Evolutionary conservation across 2,797 vertebrate species (phyloP).

Genomic region (Botia almorhae): DNA sequence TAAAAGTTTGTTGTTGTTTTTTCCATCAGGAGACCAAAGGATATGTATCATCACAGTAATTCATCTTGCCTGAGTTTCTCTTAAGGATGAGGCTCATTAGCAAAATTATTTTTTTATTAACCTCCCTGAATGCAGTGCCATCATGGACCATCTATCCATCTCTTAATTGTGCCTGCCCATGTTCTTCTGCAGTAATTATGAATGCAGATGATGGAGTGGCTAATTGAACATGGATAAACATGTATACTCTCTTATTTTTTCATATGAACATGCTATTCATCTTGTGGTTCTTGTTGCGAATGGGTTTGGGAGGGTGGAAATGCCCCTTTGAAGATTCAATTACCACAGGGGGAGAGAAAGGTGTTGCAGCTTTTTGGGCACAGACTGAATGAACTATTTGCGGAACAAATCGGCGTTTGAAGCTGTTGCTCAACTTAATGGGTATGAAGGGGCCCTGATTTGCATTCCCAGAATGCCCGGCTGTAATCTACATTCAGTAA

Average conservation of each 20-base stretch:
- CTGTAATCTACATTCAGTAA: conserved; percentile 54
- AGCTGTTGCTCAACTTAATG: conserved; percentile 80
- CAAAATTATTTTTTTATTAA: conserved; percentile 59
- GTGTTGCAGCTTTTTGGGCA: conserved; percentile 73
- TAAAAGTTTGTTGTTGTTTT: neutral
- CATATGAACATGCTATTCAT: conserved; percentile 79
- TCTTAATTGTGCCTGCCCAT: conserved; percentile 40
- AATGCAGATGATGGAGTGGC: conserved; percentile 70
- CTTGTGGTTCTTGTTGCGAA: conserved; percentile 62
- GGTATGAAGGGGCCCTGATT: conserved; percentile 76
- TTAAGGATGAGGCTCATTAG: conserved; percentile 61
- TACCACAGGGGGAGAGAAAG: conserved; percentile 76
- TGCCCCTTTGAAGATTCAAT: conserved; percentile 85
- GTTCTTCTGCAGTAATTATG: conserved; percentile 64
- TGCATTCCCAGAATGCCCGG: conserved; percentile 71
- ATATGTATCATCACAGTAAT: conserved; percentile 56
- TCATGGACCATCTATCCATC: conserved; percentile 56
- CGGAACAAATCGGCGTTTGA: conserved; percentile 85
- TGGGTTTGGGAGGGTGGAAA: conserved; percentile 63
- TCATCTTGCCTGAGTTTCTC: conserved; percentile 61
- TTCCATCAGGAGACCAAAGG: conserved; percentile 44
- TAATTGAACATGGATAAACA: conserved; percentile 77
- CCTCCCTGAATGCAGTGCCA: conserved; percentile 59
- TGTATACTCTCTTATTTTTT: conserved; percentile 74
- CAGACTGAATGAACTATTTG: conserved; percentile 82